These are phyloP conservation scores for Zonitis immaculata DNA, from an alignment of 2,888 invertebrate species.

Conservation along the genomic window DNA sequence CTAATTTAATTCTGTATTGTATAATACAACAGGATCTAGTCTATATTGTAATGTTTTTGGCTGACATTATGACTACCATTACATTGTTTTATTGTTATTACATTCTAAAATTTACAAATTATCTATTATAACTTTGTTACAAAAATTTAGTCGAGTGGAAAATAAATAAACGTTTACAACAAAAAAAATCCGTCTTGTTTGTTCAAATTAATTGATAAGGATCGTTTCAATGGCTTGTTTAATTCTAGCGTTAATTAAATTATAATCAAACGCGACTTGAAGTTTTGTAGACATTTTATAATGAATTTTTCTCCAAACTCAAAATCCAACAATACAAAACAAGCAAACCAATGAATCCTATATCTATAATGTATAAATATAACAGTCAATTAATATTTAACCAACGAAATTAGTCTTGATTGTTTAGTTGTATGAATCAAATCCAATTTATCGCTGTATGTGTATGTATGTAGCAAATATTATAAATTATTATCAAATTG, in stretches of 20 bases:
- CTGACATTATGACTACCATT: conserved; percentile 13
- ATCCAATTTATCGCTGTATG: no score
- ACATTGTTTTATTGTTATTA: conserved; percentile 19
- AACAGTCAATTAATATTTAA: no score
- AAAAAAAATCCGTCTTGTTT: no score
- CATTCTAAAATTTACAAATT: conserved; percentile 4
- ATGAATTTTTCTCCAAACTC: no score
- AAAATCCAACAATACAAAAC: no score
- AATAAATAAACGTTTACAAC: neutral
- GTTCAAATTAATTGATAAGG: neutral
- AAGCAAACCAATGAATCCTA: no score
- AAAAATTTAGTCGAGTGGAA: neutral
- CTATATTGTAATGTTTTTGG: neutral
- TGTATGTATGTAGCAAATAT: no score
- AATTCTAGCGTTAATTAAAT: neutral
- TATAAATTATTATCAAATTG: no score
- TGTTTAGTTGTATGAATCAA: no score
- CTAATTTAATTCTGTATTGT: conserved; percentile 28
- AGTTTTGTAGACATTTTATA: no score
- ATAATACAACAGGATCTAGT: neutral
- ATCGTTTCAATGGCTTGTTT: neutral
- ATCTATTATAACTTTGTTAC: neutral
- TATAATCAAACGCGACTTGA: neutral
- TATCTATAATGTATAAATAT: no score
- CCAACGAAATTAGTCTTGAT: no score